These are phyloP conservation scores for Lasioglossum marginatum DNA, from an alignment of 2,888 invertebrate species.

Conservation along the genomic window DNA sequence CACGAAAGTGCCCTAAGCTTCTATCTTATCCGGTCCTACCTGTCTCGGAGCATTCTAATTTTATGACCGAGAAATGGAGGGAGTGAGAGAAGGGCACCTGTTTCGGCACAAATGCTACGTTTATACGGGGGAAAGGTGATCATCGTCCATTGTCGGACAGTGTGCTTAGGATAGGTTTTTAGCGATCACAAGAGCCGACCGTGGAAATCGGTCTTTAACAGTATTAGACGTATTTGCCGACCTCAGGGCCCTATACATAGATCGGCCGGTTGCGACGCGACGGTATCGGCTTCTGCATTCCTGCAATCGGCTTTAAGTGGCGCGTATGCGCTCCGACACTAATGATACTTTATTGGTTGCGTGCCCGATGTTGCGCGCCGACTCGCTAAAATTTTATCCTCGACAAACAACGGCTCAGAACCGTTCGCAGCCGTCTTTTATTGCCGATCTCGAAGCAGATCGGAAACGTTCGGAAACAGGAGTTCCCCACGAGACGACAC, in stretches of 20 bases:
- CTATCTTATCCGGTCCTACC: slow-evolving; percentile 69
- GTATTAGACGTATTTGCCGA: slow-evolving; percentile 33
- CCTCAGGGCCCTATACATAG: not conserved
- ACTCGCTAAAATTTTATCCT: slow-evolving; percentile 35
- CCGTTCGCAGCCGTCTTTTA: slow-evolving; percentile 15
- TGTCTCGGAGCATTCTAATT: slow-evolving; percentile 65
- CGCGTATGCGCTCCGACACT: slow-evolving; percentile 27
- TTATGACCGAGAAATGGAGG: slow-evolving; percentile 63
- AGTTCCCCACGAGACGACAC: not conserved
- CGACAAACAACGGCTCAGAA: slow-evolving; percentile 22
- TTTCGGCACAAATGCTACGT: slow-evolving; percentile 44
- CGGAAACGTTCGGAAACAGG: not conserved
- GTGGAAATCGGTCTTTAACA: slow-evolving; percentile 23
- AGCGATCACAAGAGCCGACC: slow-evolving; percentile 59
- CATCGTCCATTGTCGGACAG: slow-evolving; percentile 68
- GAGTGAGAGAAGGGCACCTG: slow-evolving; percentile 62
- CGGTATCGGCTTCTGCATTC: slow-evolving; percentile 45
- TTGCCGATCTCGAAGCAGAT: not conserved
- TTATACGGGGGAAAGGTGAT: slow-evolving; percentile 59
- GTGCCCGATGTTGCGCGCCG: not conserved
- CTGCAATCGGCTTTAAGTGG: slow-evolving; percentile 38
- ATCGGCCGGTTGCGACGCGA: slow-evolving; percentile 15
- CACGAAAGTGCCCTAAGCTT: slow-evolving; percentile 62
- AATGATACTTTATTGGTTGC: slow-evolving; percentile 54
- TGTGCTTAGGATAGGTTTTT: slow-evolving; percentile 71